These are phyloP conservation scores for Ageneiosus marmoratus DNA, from an alignment of 2,113 vertebrate genomes.

Conservation along the genomic window DNA sequence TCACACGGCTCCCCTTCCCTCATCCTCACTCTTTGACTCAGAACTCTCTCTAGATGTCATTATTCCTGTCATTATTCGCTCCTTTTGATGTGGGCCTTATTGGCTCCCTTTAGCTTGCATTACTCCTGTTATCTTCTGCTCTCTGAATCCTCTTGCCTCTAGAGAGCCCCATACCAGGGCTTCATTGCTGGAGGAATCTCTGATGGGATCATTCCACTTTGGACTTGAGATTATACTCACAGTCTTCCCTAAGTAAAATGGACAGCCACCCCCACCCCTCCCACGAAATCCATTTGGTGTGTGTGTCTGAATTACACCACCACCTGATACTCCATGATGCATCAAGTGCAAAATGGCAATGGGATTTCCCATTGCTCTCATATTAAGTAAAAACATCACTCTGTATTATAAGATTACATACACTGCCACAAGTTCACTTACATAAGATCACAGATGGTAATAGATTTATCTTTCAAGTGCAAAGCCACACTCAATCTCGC, in stretches of 20 bases:
- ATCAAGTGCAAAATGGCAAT: slow-evolving; percentile 54
- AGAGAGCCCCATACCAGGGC: slow-evolving; percentile 64
- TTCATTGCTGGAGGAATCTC: slow-evolving; percentile 60
- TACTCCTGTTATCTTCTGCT: slow-evolving; percentile 66
- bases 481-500: slow-evolving; percentile 47
- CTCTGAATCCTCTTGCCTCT: slow-evolving; percentile 56
- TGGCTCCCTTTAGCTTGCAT: slow-evolving; percentile 70
- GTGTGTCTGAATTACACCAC: slow-evolving; percentile 50
- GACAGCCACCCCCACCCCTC: slow-evolving; percentile 17
- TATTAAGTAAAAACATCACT: slow-evolving; percentile 56
- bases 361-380: slow-evolving; percentile 52
- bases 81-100: slow-evolving; percentile 75
- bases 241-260: slow-evolving; percentile 57
- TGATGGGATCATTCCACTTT: slow-evolving; percentile 69
- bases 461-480: slow-evolving; percentile 43
- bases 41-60: slow-evolving; percentile 67
- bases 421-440: slow-evolving; percentile 49
- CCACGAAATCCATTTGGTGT: slow-evolving; percentile 51
- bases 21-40: slow-evolving; percentile 52
- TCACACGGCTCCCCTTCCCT: slow-evolving; percentile 51
- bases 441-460: slow-evolving; percentile 49
- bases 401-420: slow-evolving; percentile 51
- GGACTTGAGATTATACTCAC: slow-evolving; percentile 60
- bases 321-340: slow-evolving; percentile 51
- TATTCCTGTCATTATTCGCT: slow-evolving; percentile 78